These are phyloP conservation scores for Hybognathus amarus DNA, from an alignment of 2,797 vertebrate genomes.

Conservation along the genomic window DNA sequence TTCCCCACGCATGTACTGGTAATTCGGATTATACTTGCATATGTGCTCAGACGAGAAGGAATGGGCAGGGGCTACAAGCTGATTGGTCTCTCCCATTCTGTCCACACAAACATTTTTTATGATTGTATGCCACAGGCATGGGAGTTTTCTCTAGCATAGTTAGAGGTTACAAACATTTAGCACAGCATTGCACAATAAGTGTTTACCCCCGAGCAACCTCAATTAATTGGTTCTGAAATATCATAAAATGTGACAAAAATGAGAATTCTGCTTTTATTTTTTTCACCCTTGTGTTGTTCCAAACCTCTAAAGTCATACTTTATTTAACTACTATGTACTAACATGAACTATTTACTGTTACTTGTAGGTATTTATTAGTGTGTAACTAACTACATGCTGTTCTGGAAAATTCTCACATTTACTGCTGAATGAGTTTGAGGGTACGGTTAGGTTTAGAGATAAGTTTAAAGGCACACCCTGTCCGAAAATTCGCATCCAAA, in stretches of 20 bases:
- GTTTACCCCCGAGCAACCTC: not conserved
- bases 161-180: not conserved
- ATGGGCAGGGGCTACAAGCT: not conserved
- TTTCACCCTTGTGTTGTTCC: too few relatives aligned
- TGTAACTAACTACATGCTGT: not conserved
- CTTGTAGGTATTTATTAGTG: too few relatives aligned
- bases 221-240: not conserved
- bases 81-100: not conserved
- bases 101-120: slow-evolving; percentile 20
- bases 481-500: too few relatives aligned
- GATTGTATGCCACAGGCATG: slow-evolving; percentile 25
- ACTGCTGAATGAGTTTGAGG: not conserved
- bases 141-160: not conserved
- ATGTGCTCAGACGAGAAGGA: not conserved
- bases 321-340: not conserved
- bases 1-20: not conserved
- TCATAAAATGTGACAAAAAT: not conserved
- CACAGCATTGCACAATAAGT: not conserved
- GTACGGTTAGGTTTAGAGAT: not conserved
- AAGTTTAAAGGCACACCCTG: too few relatives aligned
- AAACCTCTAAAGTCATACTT: not conserved
- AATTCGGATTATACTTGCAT: not conserved
- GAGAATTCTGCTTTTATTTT: too few relatives aligned
- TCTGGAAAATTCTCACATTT: not conserved
- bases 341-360: too few relatives aligned